Conservation (phyloP, 2,888 invertebrate species). For the Myathropa florea region DNA sequence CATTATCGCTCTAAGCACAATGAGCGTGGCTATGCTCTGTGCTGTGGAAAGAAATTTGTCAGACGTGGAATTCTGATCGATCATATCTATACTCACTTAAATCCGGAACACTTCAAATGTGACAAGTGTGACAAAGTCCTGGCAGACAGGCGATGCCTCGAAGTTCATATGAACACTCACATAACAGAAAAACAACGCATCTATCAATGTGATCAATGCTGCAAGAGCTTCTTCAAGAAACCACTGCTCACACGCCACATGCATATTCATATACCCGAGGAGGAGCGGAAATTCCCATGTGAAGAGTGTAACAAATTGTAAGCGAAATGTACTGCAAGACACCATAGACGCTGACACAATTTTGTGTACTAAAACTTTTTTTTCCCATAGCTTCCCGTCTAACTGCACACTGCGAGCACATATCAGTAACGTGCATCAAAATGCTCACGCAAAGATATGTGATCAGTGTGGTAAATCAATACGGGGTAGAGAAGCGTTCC, state of each 20-base stretch:
- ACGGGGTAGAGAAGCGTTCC: conserved; percentile 75
- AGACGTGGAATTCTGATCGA: conserved; percentile 77
- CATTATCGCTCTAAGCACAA: conserved; percentile 76
- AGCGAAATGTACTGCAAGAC: conserved; percentile 17
- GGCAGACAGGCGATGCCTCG: conserved; percentile 75
- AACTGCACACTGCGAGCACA: conserved; percentile 76
- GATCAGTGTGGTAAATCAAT: conserved; percentile 78
- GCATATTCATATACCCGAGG: conserved; percentile 76
- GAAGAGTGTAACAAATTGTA: conserved; percentile 76
- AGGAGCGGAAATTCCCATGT: conserved; percentile 75
- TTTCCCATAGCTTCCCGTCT: conserved; percentile 74
- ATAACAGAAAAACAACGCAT: conserved; percentile 75
- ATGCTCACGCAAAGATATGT: conserved; percentile 77
- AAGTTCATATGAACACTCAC: conserved; percentile 76
- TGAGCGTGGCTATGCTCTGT: conserved; percentile 76
- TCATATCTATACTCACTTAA: conserved; percentile 77
- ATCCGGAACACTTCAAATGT: conserved; percentile 78
- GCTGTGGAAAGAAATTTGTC: conserved; percentile 77
- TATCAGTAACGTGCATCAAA: conserved; percentile 76
- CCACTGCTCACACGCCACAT: conserved; percentile 76
- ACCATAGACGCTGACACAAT: neutral
- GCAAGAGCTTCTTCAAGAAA: conserved; percentile 76
- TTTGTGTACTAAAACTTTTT: neutral
- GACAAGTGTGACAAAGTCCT: conserved; percentile 75
- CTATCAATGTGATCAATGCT: conserved; percentile 77